phyloP scores from a whole-genome alignment of 1,140 invertebrate genomes.

The Goniozus legneri region DNA sequence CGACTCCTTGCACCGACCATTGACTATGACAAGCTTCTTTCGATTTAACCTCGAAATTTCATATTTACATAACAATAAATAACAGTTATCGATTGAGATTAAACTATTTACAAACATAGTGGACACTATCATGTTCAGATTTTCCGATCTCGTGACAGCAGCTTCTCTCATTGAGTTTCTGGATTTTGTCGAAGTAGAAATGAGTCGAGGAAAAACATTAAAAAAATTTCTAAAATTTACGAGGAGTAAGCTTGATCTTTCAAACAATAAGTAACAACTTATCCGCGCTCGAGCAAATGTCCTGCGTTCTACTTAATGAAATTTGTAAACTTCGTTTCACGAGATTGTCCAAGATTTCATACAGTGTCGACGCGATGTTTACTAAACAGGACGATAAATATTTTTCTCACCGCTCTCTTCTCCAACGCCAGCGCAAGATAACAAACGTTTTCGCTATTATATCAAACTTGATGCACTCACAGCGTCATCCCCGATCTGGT shows the following conservation, averaged over 20 bases:
- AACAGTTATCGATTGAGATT: no score
- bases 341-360: constrained; percentile 30
- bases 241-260: constrained; percentile 10
- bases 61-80: no score
- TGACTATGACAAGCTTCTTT: no score
- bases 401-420: constrained; percentile 8
- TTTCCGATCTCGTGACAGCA: no score
- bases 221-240: constrained; percentile 7
- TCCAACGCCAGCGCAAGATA: constrained; percentile 1
- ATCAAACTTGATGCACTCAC: no score
- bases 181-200: constrained; percentile 21
- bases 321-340: constrained; percentile 36
- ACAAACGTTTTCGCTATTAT: constrained; percentile 26
- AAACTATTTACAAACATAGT: no score
- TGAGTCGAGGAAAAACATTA: background rate
- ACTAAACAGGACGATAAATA: constrained; percentile 40
- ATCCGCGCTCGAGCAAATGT: background rate
- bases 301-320: constrained; percentile 24
- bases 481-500: no score
- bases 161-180: no score
- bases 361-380: constrained; percentile 34
- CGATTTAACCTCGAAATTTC: no score
- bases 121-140: no score
- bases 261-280: constrained; percentile 19
- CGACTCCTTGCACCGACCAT: no score